Base-by-base conservation (phyloP, 1,140 invertebrate species). In the Cheumatopsyche charites region DNA sequence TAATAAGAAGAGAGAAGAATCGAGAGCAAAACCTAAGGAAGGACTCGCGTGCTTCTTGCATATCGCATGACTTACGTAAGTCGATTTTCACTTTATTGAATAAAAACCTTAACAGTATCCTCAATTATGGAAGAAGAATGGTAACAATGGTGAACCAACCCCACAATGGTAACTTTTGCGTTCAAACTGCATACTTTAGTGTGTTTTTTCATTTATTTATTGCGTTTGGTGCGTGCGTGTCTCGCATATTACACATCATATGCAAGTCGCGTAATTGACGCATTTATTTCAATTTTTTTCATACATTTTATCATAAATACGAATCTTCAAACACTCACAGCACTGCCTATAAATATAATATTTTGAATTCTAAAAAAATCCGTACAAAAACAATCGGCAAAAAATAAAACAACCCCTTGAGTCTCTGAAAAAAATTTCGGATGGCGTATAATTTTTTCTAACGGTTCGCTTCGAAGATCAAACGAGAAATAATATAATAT, bases 101-200 rank as follows among this genome's bases (percentile, higher is more conserved):
- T 19, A 68, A 68, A 68, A 68, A 47, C 66, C 49, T 68, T 68
- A 68, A 68, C 66, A 68, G 66, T 68, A 68, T 45, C 66, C 66
- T 68, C 66, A 68, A 68, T 68, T 68, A 68, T 21, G 45, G 3
- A 2, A 29, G 23, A 68, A 68, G 47, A 68, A 68, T 55, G 49
- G 41, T 23, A 68, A 68, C 66, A 68, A 68, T 68, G 66, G 66
- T 25, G 23, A 25, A 23, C 55, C 17, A 58, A 58, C 55, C 55
- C 66, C 49, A 68, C 49, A 68, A 68, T 68, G 66, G 63, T 26
- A 47, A 21, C 13, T 36, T 36, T 36, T 36, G 3, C 29, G 29
- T 36, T 36, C 29, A 36, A 36, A 36, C 29, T 36, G 29, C 29
- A 36, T 36, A 36, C 29, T 36, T 36, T 36, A 3, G 9, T 36